These are phyloP conservation scores for Pampusana beccarii DNA, from an alignment of 2,113 vertebrate genomes.

Conservation along the genomic window DNA sequence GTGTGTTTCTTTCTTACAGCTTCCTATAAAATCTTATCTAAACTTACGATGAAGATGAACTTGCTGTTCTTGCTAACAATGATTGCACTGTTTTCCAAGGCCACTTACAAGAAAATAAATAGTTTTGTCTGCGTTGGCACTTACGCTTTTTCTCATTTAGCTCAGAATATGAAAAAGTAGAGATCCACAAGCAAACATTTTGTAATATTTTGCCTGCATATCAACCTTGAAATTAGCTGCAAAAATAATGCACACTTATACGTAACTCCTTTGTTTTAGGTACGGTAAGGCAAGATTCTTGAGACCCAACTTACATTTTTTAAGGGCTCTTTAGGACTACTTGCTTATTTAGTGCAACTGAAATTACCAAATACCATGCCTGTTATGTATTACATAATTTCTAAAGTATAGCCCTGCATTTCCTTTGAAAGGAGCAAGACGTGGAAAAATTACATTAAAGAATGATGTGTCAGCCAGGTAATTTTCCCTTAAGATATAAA, in stretches of 20 bases:
- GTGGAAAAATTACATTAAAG: slow-evolving; percentile 6
- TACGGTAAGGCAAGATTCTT: background rate
- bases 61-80: background rate
- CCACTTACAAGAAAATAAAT: background rate
- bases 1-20: background rate
- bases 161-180: background rate
- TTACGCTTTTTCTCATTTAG: background rate
- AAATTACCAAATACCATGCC: background rate
- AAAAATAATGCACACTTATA: background rate
- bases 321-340: background rate
- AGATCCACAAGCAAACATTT: background rate
- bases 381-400: background rate
- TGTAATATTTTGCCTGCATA: background rate
- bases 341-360: background rate
- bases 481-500: background rate
- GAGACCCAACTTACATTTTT: background rate
- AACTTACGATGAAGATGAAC: background rate
- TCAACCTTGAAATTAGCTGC: background rate
- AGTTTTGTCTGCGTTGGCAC: background rate
- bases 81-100: background rate
- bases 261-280: background rate
- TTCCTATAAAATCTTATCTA: background rate
- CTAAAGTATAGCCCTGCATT: background rate
- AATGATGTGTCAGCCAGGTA: background rate
- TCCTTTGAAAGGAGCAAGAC: slow-evolving; percentile 7